Evolutionary conservation across 2,113 vertebrate genomes (phyloP).

Genomic region (Suricata suricatta): DNA sequence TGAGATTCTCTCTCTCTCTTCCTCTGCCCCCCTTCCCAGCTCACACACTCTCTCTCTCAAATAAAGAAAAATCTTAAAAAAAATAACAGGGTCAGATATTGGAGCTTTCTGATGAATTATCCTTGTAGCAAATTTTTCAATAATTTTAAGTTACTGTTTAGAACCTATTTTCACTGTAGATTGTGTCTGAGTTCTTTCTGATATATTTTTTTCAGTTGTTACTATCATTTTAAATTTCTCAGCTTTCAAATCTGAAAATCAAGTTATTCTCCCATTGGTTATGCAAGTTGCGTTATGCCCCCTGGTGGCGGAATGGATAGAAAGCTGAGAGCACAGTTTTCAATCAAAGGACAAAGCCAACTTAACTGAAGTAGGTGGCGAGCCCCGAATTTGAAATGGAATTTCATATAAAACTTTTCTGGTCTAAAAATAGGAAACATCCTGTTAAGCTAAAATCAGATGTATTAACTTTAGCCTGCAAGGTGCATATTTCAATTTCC

Average conservation of each 20-base stretch:
- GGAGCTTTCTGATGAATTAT: background rate
- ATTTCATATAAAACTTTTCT: constrained; percentile 65
- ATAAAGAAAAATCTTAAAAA: background rate
- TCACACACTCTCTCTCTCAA: too few species aligned
- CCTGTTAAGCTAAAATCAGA: constrained; percentile 48
- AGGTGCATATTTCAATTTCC: constrained; percentile 69
- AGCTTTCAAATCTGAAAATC: constrained; percentile 8
- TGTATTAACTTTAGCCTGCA: constrained; percentile 54
- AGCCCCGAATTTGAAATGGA: constrained; percentile 67
- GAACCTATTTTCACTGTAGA: background rate
- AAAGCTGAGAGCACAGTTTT: constrained; percentile 45
- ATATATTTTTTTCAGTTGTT: background rate
- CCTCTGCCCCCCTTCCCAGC: too few species aligned
- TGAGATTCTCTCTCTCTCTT: too few species aligned
- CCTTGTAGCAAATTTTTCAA: background rate
- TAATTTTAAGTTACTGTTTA: background rate
- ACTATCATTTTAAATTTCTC: constrained; percentile 23
- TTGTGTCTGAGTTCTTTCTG: background rate
- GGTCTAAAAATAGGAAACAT: constrained; percentile 71
- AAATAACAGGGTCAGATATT: background rate
- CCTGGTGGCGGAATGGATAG: constrained; percentile 61
- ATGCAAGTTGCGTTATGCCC: constrained; percentile 52
- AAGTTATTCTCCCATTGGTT: constrained; percentile 19
- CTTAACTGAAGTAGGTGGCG: constrained; percentile 64
- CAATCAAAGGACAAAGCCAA: background rate